Percentiles rank a stretch among this genome's conserved stretches.
These are phyloP conservation scores for Listrodromus nycthemerus DNA, from an alignment of 2,888 invertebrate species.

Conservation along the genomic window DNA sequence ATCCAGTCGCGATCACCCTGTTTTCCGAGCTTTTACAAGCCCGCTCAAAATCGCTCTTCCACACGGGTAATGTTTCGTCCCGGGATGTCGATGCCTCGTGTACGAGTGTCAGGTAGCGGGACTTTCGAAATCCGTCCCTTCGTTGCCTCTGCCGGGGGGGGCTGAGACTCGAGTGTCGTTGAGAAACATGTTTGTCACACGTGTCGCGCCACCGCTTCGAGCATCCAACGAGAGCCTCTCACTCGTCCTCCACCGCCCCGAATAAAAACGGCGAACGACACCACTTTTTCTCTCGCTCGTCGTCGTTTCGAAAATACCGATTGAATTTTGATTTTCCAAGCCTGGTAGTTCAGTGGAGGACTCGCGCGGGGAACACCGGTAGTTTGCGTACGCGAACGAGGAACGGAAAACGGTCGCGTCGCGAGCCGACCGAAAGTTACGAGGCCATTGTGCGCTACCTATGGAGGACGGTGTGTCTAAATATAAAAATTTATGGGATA, in stretches of 20 bases:
- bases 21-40: background rate
- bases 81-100: background rate
- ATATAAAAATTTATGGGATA: slow-evolving; percentile 68
- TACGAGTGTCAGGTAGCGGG: slow-evolving; percentile 1
- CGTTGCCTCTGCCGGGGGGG: slow-evolving; percentile 9
- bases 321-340: background rate
- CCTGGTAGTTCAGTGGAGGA: background rate
- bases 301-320: background rate
- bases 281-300: background rate
- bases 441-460: slow-evolving; percentile 62
- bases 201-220: slow-evolving; percentile 72
- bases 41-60: background rate
- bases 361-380: slow-evolving; percentile 1
- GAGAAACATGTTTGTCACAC: slow-evolving; percentile 77
- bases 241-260: slow-evolving; percentile 60
- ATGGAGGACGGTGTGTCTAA: slow-evolving; percentile 57
- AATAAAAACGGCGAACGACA: background rate
- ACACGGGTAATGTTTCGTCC: background rate
- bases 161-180: slow-evolving; percentile 19
- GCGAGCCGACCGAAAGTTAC: slow-evolving; percentile 48
- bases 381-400: background rate
- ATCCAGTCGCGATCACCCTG: background rate
- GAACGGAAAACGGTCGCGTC: slow-evolving; percentile 2
- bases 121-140: background rate
- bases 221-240: slow-evolving; percentile 53